Evolutionary conservation across 2,797 vertebrate species (phyloP).

Genomic region (Betta splendens): DNA sequence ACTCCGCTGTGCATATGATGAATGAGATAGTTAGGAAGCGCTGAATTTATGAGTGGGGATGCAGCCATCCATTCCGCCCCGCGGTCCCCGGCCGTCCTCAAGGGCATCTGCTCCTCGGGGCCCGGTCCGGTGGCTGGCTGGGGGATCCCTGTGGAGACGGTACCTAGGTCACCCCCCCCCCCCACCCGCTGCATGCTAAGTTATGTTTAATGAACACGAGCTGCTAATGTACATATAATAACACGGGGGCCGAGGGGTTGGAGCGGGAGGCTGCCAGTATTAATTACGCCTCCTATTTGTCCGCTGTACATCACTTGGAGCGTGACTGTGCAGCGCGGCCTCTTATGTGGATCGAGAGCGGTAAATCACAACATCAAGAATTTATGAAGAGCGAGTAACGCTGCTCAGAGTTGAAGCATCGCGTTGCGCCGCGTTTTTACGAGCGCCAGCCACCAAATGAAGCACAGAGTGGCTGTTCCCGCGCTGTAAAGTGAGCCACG

Average conservation of each 20-base stretch:
- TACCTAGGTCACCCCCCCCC: slow-evolving; percentile 11
- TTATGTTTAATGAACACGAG: slow-evolving; percentile 63
- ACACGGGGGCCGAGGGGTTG: slow-evolving; percentile 60
- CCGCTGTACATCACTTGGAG: slow-evolving; percentile 72
- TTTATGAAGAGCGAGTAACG: slow-evolving; percentile 30
- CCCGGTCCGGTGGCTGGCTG: slow-evolving; percentile 38
- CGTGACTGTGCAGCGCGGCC: slow-evolving; percentile 35
- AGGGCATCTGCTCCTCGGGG: slow-evolving; percentile 66
- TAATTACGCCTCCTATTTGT: slow-evolving; percentile 70
- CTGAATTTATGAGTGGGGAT: slow-evolving; percentile 81
- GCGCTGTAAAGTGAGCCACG: not conserved
- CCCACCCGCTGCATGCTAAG: slow-evolving; percentile 31
- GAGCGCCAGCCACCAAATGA: not conserved
- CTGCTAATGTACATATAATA: slow-evolving; percentile 75
- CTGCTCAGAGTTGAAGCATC: slow-evolving; percentile 5
- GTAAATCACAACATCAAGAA: slow-evolving; percentile 48
- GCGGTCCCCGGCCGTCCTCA: slow-evolving; percentile 71
- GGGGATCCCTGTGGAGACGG: slow-evolving; percentile 43
- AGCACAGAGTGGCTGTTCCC: not conserved
- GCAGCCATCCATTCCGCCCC: slow-evolving; percentile 73
- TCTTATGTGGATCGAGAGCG: slow-evolving; percentile 44
- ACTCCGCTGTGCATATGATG: slow-evolving; percentile 82
- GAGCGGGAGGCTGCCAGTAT: slow-evolving; percentile 52
- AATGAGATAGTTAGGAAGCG: slow-evolving; percentile 85
- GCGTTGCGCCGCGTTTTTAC: not conserved